phyloP scores from a whole-genome alignment of 2,888 invertebrate species.

The Polylopha cassiicola region DNA sequence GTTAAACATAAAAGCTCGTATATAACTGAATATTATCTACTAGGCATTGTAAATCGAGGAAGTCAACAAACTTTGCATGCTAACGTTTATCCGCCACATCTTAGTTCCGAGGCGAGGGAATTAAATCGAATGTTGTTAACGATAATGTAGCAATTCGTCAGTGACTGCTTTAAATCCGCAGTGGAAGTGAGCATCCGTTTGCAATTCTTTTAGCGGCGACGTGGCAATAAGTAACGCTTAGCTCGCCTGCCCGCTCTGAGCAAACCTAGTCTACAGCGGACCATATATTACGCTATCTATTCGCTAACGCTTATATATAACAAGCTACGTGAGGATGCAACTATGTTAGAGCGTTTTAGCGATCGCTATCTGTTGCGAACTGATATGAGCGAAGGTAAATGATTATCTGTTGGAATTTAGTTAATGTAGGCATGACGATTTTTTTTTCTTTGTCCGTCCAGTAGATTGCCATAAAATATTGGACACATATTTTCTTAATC shows the following conservation, averaged over 20 bases:
- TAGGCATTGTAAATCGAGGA: too few relatives aligned
- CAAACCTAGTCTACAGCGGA: conserved; percentile 14
- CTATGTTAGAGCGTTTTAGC: conserved; percentile 3
- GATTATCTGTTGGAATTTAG: conserved; percentile 5
- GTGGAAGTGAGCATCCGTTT: conserved; percentile 51
- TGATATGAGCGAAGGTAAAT: conserved; percentile 5
- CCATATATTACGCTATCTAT: conserved; percentile 17
- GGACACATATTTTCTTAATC: too few relatives aligned
- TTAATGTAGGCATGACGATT: too few relatives aligned
- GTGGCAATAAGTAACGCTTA: conserved; percentile 52
- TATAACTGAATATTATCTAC: too few relatives aligned
- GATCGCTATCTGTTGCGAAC: conserved; percentile 11
- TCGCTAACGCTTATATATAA: conserved; percentile 8
- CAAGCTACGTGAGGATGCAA: background rate
- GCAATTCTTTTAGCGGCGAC: conserved; percentile 50
- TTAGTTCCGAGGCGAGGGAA: conserved; percentile 36
- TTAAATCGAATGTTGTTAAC: conserved; percentile 60
- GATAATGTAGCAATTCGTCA: conserved; percentile 66
- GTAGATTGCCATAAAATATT: too few relatives aligned
- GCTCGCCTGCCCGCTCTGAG: conserved; percentile 37
- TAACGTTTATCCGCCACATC: conserved; percentile 42
- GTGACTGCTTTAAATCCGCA: conserved; percentile 61
- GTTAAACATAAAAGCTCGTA: too few relatives aligned
- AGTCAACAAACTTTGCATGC: conserved; percentile 12
- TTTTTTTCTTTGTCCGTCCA: too few relatives aligned